Evolutionary conservation across 2,888 invertebrate genomes (phyloP), one percentile per base, ranked within the genome.

Genomic region (Andrena marginata): DNA sequence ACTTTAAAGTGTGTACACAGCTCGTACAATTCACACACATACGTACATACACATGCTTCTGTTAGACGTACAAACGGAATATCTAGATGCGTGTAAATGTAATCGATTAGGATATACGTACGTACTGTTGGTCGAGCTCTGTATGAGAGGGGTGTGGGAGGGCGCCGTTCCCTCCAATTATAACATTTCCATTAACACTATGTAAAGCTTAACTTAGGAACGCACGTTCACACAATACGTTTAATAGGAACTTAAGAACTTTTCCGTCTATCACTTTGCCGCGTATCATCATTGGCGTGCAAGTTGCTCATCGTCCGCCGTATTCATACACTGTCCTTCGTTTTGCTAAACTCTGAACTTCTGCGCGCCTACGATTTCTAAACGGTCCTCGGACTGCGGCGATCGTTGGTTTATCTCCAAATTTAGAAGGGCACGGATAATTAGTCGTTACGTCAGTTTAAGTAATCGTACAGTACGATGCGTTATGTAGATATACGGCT

Each of bases 131-230:
- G 88, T 86, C 86, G 77, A 78, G 77, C 72, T 74, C 69, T 59
- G 59, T 64, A 5, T 29, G 49, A 73, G 42, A 42, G 42, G 42
- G 4, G 4, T 42, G 42, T 5, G 13, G 42, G 16, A 42, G 42
- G 42, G 80, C 63, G n/a, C 26, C 59, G 31, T 56, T 62, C 51
- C 73, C 49, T 67, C 42, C 77, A 68, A 77, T 69, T 72, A 7
- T 31, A 67, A 71, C 62, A 62, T 56, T 35, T 16, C 6, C n/a
- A 54, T 75, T 56, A 54, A 74, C 63, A 67, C 71, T 85, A 82
- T 77, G 85, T 89, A 87, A 91, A 91, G 91, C 92, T 90, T 88
- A 86, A 88, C 85, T 87, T 90, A 90, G 89, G 87, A 90, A 90
- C 90, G 78, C 89, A 87, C 78, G 80, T 85, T 86, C 83, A 82